Percentiles rank a stretch among this genome's conserved stretches.
These are phyloP conservation scores for Scolanthus callimorphus DNA, from an alignment of 92 coral and sea anemone species.

Conservation along the genomic window DNA sequence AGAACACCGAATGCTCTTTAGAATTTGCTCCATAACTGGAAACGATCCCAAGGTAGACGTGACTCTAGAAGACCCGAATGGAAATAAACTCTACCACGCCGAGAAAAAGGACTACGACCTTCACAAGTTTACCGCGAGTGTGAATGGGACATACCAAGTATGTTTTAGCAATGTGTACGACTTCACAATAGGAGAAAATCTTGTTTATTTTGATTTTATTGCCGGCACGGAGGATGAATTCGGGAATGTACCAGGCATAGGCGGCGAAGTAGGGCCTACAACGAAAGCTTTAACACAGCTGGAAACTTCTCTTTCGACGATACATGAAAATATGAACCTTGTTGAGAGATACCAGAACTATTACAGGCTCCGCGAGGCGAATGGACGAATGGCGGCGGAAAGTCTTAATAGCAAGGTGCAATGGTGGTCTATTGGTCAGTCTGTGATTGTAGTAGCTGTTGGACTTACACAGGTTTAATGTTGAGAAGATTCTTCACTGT, in stretches of 20 bases:
- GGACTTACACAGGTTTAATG: constrained; percentile 74
- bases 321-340: constrained; percentile 83
- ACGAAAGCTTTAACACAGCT: constrained; percentile 83
- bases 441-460: constrained; percentile 61
- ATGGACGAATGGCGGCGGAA: constrained; percentile 93
- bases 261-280: constrained; percentile 18
- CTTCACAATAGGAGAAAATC: constrained; percentile 85
- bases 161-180: constrained; percentile 97
- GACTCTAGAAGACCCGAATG: constrained; percentile 78
- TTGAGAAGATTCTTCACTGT: constrained; percentile 89
- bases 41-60: constrained; percentile 90
- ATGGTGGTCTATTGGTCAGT: constrained; percentile 98
- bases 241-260: constrained; percentile 38
- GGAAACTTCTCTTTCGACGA: constrained; percentile 70
- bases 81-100: constrained; percentile 62
- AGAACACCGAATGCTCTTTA: constrained; percentile 83
- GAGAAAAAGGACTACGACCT: constrained; percentile 94
- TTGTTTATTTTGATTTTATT: constrained; percentile 92
- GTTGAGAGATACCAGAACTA: constrained; percentile 92
- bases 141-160: constrained; percentile 81
- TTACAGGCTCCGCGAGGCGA: constrained; percentile 90
- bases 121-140: constrained; percentile 63
- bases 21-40: constrained; percentile 94
- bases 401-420: constrained; percentile 62
- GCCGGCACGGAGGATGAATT: constrained; percentile 60